A percentile compares a stretch with the other conserved stretches of the same genome.
Conservation (phyloP, 2,113 vertebrate species). For the Galbula dea region DNA sequence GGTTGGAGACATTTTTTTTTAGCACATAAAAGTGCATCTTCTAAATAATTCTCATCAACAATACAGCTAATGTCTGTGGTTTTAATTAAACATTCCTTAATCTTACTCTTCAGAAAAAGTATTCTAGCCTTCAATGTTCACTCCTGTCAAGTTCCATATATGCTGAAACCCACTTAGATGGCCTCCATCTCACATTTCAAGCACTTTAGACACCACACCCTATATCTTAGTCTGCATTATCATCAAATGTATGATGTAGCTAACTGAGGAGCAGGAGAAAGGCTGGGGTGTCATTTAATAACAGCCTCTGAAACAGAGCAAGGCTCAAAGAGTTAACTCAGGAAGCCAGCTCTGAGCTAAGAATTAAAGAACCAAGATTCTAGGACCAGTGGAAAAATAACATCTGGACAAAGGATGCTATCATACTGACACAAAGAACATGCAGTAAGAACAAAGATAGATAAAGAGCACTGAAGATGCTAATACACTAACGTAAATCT, state of each 20-base stretch:
- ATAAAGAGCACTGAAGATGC: too few relatives aligned
- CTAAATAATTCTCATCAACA: background rate
- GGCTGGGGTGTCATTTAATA: background rate
- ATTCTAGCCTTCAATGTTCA: background rate
- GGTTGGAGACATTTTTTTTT: background rate
- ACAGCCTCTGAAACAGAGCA: too few relatives aligned
- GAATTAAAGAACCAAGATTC: too few relatives aligned
- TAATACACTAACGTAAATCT: too few relatives aligned
- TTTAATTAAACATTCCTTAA: background rate
- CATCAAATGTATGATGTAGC: background rate
- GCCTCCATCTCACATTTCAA: background rate
- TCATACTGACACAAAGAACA: too few relatives aligned
- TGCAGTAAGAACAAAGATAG: too few relatives aligned
- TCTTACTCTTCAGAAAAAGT: background rate
- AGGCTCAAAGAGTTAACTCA: too few relatives aligned
- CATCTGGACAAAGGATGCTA: too few relatives aligned
- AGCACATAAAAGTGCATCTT: background rate
- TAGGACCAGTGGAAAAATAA: too few relatives aligned
- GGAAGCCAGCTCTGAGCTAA: too few relatives aligned
- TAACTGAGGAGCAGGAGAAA: background rate
- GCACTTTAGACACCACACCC: background rate
- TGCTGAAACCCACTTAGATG: background rate
- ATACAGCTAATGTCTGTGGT: background rate
- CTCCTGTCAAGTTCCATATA: background rate
- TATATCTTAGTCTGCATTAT: background rate